Percentiles rank a stretch among this genome's conserved stretches.
Evolutionary conservation across 2,888 invertebrate species (phyloP).

Genomic region (Eudemis profundana): DNA sequence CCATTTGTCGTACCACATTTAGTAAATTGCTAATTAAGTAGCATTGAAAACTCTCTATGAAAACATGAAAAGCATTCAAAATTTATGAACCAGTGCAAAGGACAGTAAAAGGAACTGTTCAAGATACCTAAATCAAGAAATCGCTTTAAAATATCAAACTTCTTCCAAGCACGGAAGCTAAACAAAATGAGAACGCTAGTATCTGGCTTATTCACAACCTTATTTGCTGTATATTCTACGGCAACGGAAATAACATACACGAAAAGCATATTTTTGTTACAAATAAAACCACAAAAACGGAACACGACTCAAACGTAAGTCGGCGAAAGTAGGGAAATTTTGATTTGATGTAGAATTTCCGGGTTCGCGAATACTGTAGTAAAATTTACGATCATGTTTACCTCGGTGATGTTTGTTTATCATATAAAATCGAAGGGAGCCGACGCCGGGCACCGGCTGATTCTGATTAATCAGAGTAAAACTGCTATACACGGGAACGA

Average conservation of each 20-base stretch:
- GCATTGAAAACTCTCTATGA: too few species aligned
- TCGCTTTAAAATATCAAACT: conserved; percentile 12
- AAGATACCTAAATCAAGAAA: background rate
- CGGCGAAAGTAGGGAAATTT: conserved; percentile 59
- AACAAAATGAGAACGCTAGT: conserved; percentile 21
- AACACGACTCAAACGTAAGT: conserved; percentile 51
- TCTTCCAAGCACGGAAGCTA: background rate
- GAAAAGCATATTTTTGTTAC: conserved; percentile 42
- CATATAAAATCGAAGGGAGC: conserved; percentile 72
- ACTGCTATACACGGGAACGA: background rate
- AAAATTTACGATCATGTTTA: conserved; percentile 80
- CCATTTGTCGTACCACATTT: too few species aligned
- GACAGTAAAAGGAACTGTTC: too few species aligned
- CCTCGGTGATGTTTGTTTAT: conserved; percentile 78
- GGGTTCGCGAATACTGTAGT: conserved; percentile 65
- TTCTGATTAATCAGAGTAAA: conserved; percentile 58
- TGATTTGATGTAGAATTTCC: conserved; percentile 71
- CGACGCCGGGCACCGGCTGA: conserved; percentile 69
- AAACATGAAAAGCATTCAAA: too few species aligned
- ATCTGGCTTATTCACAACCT: conserved; percentile 25
- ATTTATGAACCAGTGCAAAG: too few species aligned
- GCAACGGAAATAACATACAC: conserved; percentile 38
- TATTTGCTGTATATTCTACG: conserved; percentile 35
- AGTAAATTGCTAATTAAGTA: too few species aligned
- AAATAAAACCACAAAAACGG: conserved; percentile 49